Evolutionary conservation across 2,113 vertebrate genomes (phyloP), one percentile per base, ranked within the genome.

Genomic region (Chloropsis cyanopogon): DNA sequence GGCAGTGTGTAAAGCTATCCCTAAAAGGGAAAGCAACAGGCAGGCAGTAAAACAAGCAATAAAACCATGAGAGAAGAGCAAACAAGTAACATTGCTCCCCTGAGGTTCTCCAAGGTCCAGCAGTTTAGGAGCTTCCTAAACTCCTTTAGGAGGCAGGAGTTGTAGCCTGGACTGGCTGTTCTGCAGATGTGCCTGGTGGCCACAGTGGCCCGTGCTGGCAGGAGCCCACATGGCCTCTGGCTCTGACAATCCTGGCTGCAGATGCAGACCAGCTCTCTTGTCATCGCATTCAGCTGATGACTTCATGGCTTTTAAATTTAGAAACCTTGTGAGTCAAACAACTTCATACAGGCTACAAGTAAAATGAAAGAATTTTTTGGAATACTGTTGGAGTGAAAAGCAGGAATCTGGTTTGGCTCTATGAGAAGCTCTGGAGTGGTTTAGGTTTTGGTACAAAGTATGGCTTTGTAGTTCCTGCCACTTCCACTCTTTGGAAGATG

Each of bases 231-330:
- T 4, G 1, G 70, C 54, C 6, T 15, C 42, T 41, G 35, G 6
- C 1, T 5, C 56, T 29, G 71, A 1, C 0, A 2, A 6, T 13
- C 29, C 78, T 3, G 4, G 59, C 88, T 77, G 72, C 68, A 46
- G 65, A 47, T 61, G 61, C 47, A 46, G 65, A 9, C 8, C 3
- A 10, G 33, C 57, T 65, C 82, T 79, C 31, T 16, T 1, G 1
- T 15, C 18, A 0, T 5, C 2, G 2, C 10, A 0, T 41, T 68
- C 75, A 5, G 29, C 60, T 33, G 41, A 1, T 52, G 52, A 16
- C 65, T 93, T 76, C 11, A 20, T 56, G 49, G 25, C 42, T 60
- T 76, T 72, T 39, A 10, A 31, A 41, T 26, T 31, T 35, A 54
- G 61, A 76, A 90, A 29, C 65, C 37, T 56, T 37, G 35, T 13